Evolutionary conservation across 2,888 invertebrate genomes (phyloP).

Genomic region (Napeogenes sylphis): DNA sequence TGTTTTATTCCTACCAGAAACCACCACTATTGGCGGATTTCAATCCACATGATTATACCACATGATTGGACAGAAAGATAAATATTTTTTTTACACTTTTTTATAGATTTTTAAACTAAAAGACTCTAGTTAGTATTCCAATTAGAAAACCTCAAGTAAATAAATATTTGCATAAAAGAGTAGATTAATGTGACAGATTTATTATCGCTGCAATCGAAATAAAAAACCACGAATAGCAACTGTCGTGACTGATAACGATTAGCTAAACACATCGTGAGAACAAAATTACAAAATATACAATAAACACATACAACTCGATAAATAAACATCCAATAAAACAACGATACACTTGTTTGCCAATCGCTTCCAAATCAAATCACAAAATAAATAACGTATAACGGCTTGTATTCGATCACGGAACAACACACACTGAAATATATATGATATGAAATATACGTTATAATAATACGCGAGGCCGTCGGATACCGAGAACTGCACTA

Average conservation of each 20-base stretch:
- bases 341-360: constrained; percentile 39
- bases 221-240: constrained; percentile 13
- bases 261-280: constrained; percentile 23
- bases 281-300: constrained; percentile 25
- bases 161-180: neutral
- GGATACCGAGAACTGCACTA: constrained; percentile 71
- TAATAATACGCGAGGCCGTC: constrained; percentile 50
- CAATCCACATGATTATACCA: too few species aligned
- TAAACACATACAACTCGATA: constrained; percentile 30
- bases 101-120: too few species aligned
- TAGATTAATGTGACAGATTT: neutral
- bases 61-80: too few species aligned
- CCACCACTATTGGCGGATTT: too few species aligned
- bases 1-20: too few species aligned
- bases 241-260: constrained; percentile 39
- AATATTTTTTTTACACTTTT: too few species aligned
- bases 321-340: constrained; percentile 42
- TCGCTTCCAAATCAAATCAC: constrained; percentile 30
- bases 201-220: constrained; percentile 1
- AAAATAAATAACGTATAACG: neutral
- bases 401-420: too few species aligned
- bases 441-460: constrained; percentile 2
- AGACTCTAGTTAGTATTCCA: too few species aligned
- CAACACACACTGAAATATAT: too few species aligned
- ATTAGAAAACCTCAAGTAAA: neutral